Conservation (phyloP, 2,113 vertebrate species). For the Hemichromis elongatus region DNA sequence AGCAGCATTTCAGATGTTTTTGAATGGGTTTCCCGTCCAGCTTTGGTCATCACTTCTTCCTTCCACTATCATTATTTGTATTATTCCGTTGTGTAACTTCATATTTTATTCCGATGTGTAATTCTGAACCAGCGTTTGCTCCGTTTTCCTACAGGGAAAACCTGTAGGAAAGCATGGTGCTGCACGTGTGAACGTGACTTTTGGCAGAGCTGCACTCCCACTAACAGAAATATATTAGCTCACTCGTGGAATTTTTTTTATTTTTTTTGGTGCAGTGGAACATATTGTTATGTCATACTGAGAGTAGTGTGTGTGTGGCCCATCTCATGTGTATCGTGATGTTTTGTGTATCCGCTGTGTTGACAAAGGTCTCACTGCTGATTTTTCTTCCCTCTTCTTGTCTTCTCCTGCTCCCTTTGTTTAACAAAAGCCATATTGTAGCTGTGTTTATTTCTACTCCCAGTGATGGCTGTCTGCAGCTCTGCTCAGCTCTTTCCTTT, state of each 20-base stretch:
- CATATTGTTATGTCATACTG: constrained; percentile 49
- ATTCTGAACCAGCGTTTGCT: neutral
- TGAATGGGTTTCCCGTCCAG: constrained; percentile 32
- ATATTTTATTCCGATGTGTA: constrained; percentile 23
- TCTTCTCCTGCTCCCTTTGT: neutral
- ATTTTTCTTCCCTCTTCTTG: neutral
- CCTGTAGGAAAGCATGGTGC: constrained; percentile 48
- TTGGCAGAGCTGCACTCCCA: constrained; percentile 33
- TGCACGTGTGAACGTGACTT: constrained; percentile 37
- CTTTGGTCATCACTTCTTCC: constrained; percentile 39
- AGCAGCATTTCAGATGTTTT: constrained; percentile 9
- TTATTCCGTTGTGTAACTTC: constrained; percentile 14
- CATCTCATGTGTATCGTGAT: neutral
- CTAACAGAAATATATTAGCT: constrained; percentile 39
- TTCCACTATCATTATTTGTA: constrained; percentile 39
- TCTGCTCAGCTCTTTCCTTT: constrained; percentile 11
- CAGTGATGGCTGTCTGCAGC: constrained; percentile 28
- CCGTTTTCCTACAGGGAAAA: neutral
- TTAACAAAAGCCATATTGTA: constrained; percentile 50
- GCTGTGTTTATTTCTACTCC: constrained; percentile 34
- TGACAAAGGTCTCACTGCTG: neutral
- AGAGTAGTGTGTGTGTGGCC: neutral
- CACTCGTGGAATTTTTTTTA: constrained; percentile 23
- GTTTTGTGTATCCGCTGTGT: neutral
- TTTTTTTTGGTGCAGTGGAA: constrained; percentile 52